Base-by-base conservation (phyloP, 2,888 invertebrate species). In the Trichogramma evanescens region DNA sequence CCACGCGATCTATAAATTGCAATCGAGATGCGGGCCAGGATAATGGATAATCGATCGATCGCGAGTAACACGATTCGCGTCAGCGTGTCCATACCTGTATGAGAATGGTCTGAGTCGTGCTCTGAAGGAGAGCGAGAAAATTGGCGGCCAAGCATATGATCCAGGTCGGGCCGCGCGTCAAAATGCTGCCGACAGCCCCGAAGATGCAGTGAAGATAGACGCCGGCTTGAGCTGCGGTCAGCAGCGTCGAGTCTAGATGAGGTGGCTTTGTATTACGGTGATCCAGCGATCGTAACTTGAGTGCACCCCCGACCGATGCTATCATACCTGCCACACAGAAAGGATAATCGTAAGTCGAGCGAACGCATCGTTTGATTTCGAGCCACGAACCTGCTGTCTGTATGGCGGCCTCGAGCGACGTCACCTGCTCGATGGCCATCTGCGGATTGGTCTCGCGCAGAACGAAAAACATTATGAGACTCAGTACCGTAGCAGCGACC, bases 381-480 rank as follows among this genome's bases (percentile, higher is more conserved):
- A 6, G 40, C 43, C 50, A 51, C 9, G 46, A 38, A 73, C 75
- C 74, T 66, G 72, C 69, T 10, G 68, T 65, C 44, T 73, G 70
- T 65, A 75, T 72, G 1, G 73, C 70, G 1, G 72, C 70, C 63
- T 76, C 74, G 51, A 76, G 61, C 2, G 71, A 73, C 7, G 75
- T 75, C 1, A 76, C 76, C 67, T 75, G 76, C 26, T 73, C 66
- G 55, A 76, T 71, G 8, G 76, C 76, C 64, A 76, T 74, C 59
- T 67, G 67, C 5, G 73, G 72, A 40, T 73, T 74, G 0, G 74
- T 83, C 61, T 83, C 84, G 58, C 87, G 87, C 53, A 95, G 79
- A 1, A 94, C 93, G 76, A 93, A 94, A 80, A 94, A 94, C 83
- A 93, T 87, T 58, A 95, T 93, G 63, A 94, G 84, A 9, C 89